phyloP scores from a whole-genome alignment of 2,797 vertebrate species.

The Babyrousa celebensis region DNA sequence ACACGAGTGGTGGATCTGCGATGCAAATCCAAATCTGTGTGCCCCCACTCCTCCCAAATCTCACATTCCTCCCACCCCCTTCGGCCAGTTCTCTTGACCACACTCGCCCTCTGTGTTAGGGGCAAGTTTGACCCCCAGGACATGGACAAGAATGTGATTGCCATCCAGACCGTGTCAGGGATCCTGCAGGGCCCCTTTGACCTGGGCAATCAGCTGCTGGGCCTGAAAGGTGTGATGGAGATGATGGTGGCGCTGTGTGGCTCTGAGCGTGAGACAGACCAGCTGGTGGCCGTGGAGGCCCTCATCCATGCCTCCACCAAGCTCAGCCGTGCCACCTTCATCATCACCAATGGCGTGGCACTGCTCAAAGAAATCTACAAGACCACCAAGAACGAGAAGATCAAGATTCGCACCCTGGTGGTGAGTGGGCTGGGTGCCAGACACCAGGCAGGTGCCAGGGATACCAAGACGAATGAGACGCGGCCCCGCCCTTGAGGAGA shows the following conservation, averaged over 20 bases:
- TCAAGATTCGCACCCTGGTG: constrained; percentile 98
- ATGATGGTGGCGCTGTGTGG: constrained; percentile 99
- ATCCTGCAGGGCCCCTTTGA: constrained; percentile 98
- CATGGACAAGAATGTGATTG: constrained; percentile 98
- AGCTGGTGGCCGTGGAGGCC: constrained; percentile 98
- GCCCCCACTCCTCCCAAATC: neutral
- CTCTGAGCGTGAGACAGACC: constrained; percentile 98
- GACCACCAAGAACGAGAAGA: constrained; percentile 98
- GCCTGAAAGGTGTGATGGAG: constrained; percentile 97
- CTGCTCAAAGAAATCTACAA: constrained; percentile 99
- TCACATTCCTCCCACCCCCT: neutral
- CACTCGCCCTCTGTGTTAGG: constrained; percentile 89
- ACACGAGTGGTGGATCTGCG: fast-evolving
- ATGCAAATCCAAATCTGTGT: neutral
- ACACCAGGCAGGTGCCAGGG: fast-evolving
- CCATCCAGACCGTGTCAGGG: constrained; percentile 97
- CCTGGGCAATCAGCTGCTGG: constrained; percentile 95
- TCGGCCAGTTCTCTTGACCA: neutral
- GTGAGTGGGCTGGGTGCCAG: constrained; percentile 89
- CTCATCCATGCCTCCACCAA: constrained; percentile 98
- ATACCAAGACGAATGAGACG: fast-evolving
- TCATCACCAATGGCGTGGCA: constrained; percentile 96
- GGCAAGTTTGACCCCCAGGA: constrained; percentile 97
- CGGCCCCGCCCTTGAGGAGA: neutral
- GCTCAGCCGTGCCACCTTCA: constrained; percentile 97